Base-by-base conservation (phyloP, 2,888 invertebrate genomes). In the Flexamia atlantica region DNA sequence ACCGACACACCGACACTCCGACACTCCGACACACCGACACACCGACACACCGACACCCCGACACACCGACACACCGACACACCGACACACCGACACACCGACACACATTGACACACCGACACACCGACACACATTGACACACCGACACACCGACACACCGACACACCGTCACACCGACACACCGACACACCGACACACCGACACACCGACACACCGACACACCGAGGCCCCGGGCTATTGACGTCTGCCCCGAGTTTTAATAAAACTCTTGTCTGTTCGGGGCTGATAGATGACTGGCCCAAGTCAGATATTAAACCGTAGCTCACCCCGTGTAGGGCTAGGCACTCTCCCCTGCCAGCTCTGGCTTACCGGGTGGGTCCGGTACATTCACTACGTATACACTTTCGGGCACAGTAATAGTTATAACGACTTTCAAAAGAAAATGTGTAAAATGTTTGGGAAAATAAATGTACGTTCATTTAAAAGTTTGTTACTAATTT, bases 241-340 rank as follows among this genome's bases (percentile, higher is more conserved):
- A 90, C 90, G 90, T 90, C 90, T 89, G 88, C 89, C 89, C 90
- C 89, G 90, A 90, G 90, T 91, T 91, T 91, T 91, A 91, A 91
- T 91, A 91, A 91, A 91, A 91, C 91, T 91, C 91, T 91, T 91
- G 91, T 91, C 91, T 91, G 91, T 91, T 91, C 90, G 90, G 86
- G 90, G 90, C 91, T 91, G 91, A 91, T 91, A 91, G 91, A 91
- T 91, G 91, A 91, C 91, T 91, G 90, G 90, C 91, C 90, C 90
- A 89, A 90, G 90, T 89, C 90, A 90, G 91, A 91, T 91, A 91
- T 91, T 91, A 91, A 91, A 91, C 89, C 86, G 86, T 53, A 88
- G 68, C 42, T n/a, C 46, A 40, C 23, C 23, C 74, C 32, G 74
- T 36, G 42, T 20, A 17, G 74, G 32, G 53, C 36, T 25, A 50